Conservation (phyloP, 2,113 vertebrate species). For the Lates calcarifer region DNA sequence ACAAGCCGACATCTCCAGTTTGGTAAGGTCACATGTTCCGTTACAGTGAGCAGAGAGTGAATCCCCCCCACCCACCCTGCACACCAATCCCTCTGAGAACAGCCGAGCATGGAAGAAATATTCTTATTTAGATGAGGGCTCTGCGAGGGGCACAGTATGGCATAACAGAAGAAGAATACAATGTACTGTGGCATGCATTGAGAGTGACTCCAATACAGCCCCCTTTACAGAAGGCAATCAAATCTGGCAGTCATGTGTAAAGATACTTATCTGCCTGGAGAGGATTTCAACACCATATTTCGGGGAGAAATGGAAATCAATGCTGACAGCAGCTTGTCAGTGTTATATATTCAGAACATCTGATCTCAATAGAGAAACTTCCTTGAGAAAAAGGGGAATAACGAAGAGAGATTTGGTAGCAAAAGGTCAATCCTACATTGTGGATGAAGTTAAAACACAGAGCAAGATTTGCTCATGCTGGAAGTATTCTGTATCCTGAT, state of each 20-base stretch:
- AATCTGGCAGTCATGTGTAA: slow-evolving; percentile 87
- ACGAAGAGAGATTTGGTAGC: slow-evolving; percentile 66
- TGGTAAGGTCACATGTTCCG: slow-evolving; percentile 77
- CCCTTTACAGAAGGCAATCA: slow-evolving; percentile 85
- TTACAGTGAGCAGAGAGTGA: slow-evolving; percentile 65
- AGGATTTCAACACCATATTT: slow-evolving; percentile 86
- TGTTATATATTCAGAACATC: slow-evolving; percentile 79
- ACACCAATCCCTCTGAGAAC: slow-evolving; percentile 71
- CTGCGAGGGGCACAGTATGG: slow-evolving; percentile 70
- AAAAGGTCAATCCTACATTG: slow-evolving; percentile 69
- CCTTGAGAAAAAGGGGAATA: slow-evolving; percentile 58
- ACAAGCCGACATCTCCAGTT: slow-evolving; percentile 70
- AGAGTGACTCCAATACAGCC: slow-evolving; percentile 77
- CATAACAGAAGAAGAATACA: slow-evolving; percentile 78
- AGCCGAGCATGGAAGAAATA: slow-evolving; percentile 81
- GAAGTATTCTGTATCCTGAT: slow-evolving; percentile 43
- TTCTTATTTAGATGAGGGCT: slow-evolving; percentile 80
- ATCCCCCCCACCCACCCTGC: slow-evolving; percentile 35
- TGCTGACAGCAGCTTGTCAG: slow-evolving; percentile 85
- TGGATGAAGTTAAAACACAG: slow-evolving; percentile 65
- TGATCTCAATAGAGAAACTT: slow-evolving; percentile 83
- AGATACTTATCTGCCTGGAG: slow-evolving; percentile 86
- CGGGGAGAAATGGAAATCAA: slow-evolving; percentile 82
- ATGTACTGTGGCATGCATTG: slow-evolving; percentile 74
- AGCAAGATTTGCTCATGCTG: slow-evolving; percentile 10